Conservation (phyloP, 2,888 invertebrate species). For the Hyalella azteca region DNA sequence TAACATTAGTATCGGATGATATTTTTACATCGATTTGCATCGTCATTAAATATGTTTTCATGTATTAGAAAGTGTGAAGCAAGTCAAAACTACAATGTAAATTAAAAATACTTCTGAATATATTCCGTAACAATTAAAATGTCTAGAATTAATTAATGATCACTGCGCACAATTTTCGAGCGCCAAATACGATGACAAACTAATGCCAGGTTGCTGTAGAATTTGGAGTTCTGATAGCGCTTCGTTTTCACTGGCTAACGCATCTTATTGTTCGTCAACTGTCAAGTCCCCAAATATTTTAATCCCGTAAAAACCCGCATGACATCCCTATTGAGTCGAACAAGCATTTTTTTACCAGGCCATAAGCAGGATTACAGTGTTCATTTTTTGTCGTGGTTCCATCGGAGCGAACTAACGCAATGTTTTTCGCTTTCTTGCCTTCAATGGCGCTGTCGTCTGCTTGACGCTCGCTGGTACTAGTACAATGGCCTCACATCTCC, state of each 20-base stretch:
- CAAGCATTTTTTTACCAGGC: slow-evolving; percentile 5
- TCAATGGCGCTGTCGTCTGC: slow-evolving; percentile 25
- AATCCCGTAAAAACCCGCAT: slow-evolving; percentile 19
- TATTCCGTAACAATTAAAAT: too few species aligned
- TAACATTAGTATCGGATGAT: too few species aligned
- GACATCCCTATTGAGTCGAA: slow-evolving; percentile 16
- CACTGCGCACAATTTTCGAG: too few species aligned
- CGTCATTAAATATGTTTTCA: too few species aligned
- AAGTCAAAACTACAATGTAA: too few species aligned
- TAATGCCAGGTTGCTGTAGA: too few species aligned
- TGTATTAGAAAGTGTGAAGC: too few species aligned
- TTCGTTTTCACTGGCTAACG: not conserved
- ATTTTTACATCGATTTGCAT: too few species aligned
- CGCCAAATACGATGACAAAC: too few species aligned
- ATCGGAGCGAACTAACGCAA: slow-evolving; percentile 31
- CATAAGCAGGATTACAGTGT: slow-evolving; percentile 31
- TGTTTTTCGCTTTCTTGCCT: slow-evolving; percentile 22
- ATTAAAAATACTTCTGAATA: too few species aligned
- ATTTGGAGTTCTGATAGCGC: too few species aligned
- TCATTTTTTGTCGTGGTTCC: slow-evolving; percentile 29
- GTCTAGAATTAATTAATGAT: too few species aligned
- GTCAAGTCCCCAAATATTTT: not conserved
- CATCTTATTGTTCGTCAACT: slow-evolving; percentile 16
- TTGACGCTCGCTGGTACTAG: not conserved
- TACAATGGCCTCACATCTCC: slow-evolving; percentile 10